Evolutionary conservation across 2,113 vertebrate species (phyloP).

Genomic region (Otocyon megalotis): DNA sequence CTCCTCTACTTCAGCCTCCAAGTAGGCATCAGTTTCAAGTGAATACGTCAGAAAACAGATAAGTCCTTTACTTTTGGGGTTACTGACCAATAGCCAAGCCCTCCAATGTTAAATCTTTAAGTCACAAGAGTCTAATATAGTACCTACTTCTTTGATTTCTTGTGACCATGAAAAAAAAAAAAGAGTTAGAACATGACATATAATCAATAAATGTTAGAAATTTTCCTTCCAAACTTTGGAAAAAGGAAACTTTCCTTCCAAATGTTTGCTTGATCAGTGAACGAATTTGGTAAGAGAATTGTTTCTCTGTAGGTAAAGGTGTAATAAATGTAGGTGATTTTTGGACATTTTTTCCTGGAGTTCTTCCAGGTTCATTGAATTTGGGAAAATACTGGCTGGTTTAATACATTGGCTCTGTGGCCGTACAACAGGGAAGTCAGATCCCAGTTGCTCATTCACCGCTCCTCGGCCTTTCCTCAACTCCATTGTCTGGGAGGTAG

Average conservation of each 20-base stretch:
- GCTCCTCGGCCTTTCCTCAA: fast-evolving
- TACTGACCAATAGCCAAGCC: background rate
- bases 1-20: background rate
- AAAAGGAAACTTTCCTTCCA: background rate
- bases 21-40: background rate
- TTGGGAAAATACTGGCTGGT: background rate
- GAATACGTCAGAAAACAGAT: background rate
- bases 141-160: background rate
- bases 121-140: background rate
- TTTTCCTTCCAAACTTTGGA: background rate
- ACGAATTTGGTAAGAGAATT: slow-evolving; percentile 13
- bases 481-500: background rate
- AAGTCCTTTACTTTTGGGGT: background rate
- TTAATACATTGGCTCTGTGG: background rate
- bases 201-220: background rate
- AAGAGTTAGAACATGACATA: background rate
- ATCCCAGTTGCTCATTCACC: background rate
- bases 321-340: background rate
- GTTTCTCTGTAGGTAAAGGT: background rate
- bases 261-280: background rate
- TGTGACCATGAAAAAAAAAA: background rate
- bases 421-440: background rate
- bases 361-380: background rate
- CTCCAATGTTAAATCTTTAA: slow-evolving; percentile 28
- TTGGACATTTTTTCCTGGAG: background rate